These are phyloP conservation scores for Dendrolimus kikuchii DNA, from an alignment of 1,140 invertebrate species.

Conservation along the genomic window DNA sequence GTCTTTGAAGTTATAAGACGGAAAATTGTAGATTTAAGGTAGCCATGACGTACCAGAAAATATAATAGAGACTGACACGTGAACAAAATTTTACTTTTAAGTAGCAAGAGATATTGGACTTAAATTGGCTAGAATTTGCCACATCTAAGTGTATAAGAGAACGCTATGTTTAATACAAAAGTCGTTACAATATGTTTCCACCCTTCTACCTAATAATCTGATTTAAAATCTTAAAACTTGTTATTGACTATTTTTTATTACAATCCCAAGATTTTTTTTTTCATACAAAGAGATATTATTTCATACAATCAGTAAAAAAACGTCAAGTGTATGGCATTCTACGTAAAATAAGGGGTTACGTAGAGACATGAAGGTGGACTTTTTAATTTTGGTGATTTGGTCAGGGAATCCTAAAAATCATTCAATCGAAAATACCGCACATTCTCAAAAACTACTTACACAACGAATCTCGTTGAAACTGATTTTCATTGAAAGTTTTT, in stretches of 20 bases:
- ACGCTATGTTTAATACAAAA: not conserved
- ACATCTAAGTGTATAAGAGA: no score
- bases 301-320: no score
- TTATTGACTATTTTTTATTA: no score
- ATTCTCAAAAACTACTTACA: no score
- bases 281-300: no score
- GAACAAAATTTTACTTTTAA: not conserved
- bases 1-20: conserved; percentile 32
- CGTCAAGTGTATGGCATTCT: no score
- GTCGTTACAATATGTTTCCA: not conserved
- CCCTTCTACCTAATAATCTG: no score
- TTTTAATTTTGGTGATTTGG: not conserved
- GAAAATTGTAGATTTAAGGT: conserved; percentile 7
- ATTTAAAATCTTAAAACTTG: no score
- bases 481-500: no score
- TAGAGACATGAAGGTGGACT: conserved; percentile 4
- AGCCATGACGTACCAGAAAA: not conserved
- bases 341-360: not conserved
- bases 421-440: no score
- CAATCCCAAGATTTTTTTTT: no score
- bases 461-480: no score
- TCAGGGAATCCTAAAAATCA: not conserved
- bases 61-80: not conserved
- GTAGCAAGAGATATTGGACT: not conserved
- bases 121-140: not conserved